Evolutionary conservation across 2,888 invertebrate genomes (phyloP).

Genomic region (Andrena minutula): DNA sequence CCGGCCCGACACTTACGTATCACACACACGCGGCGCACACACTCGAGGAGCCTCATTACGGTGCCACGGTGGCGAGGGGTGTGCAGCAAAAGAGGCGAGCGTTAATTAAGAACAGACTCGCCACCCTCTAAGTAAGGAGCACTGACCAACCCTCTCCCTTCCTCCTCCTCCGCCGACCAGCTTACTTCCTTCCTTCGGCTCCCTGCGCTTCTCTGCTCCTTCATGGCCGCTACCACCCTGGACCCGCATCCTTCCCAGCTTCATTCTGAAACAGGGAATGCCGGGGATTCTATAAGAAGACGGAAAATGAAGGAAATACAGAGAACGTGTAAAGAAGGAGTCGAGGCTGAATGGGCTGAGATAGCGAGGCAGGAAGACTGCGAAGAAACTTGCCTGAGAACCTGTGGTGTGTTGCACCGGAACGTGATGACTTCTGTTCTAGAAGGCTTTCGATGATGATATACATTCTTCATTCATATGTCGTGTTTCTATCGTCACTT

Average conservation of each 20-base stretch:
- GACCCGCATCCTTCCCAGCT: slow-evolving; percentile 72
- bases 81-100: slow-evolving; percentile 84
- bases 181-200: slow-evolving; percentile 58
- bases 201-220: slow-evolving; percentile 58
- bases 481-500: too few species aligned
- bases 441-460: background rate
- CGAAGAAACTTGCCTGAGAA: slow-evolving; percentile 78
- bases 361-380: slow-evolving; percentile 41
- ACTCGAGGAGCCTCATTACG: slow-evolving; percentile 82
- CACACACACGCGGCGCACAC: slow-evolving; percentile 72
- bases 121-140: slow-evolving; percentile 84
- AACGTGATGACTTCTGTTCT: slow-evolving; percentile 33
- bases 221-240: slow-evolving; percentile 72
- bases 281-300: slow-evolving; percentile 61
- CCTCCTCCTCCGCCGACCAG: slow-evolving; percentile 47
- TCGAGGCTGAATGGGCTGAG: slow-evolving; percentile 48
- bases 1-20: slow-evolving; percentile 61
- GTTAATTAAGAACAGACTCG: slow-evolving; percentile 85
- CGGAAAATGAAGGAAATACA: slow-evolving; percentile 55
- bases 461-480: too few species aligned
- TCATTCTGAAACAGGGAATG: slow-evolving; percentile 64
- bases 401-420: slow-evolving; percentile 78
- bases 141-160: slow-evolving; percentile 79
- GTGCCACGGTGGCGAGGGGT: slow-evolving; percentile 81
- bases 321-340: slow-evolving; percentile 44